These are phyloP conservation scores for Wiebesia pumilae DNA, from an alignment of 1,140 invertebrate species.

Conservation along the genomic window DNA sequence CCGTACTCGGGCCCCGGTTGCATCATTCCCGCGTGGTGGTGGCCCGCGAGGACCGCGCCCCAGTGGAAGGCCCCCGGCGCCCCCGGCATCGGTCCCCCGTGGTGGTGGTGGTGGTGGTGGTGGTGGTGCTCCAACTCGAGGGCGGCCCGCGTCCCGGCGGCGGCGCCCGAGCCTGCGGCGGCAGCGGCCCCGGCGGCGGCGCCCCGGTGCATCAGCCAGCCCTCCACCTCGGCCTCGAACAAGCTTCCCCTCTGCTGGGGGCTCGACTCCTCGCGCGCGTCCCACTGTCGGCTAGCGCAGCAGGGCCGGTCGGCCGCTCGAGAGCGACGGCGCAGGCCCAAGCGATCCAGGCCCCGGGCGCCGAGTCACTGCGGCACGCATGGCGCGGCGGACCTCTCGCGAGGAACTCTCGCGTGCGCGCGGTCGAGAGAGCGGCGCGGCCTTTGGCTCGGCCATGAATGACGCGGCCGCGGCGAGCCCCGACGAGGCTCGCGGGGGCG, in stretches of 20 bases:
- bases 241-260: slow-evolving; percentile 14
- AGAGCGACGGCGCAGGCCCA: background rate
- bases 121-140: slow-evolving; percentile 73
- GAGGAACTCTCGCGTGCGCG: slow-evolving; percentile 60
- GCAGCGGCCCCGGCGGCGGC: slow-evolving; percentile 67
- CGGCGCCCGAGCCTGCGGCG: slow-evolving; percentile 61
- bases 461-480: slow-evolving; percentile 59
- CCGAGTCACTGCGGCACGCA: slow-evolving; percentile 8
- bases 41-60: slow-evolving; percentile 72
- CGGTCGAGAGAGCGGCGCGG: slow-evolving; percentile 65
- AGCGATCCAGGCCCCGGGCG: slow-evolving; percentile 3
- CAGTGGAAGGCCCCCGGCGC: slow-evolving; percentile 67
- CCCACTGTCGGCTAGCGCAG: background rate
- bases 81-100: slow-evolving; percentile 70
- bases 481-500: slow-evolving; percentile 68
- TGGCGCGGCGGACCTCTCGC: slow-evolving; percentile 60
- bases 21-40: slow-evolving; percentile 78
- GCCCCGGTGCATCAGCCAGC: slow-evolving; percentile 76
- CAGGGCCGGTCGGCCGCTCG: background rate
- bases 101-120: slow-evolving; percentile 53
- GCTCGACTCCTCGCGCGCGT: background rate
- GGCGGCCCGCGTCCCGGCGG: slow-evolving; percentile 63
- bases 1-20: slow-evolving; percentile 75
- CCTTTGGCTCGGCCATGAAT: slow-evolving; percentile 74
- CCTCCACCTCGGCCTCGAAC: slow-evolving; percentile 67